Evolutionary conservation across 1,140 invertebrate species (phyloP).

Genomic region (Odontomachus brunneus): DNA sequence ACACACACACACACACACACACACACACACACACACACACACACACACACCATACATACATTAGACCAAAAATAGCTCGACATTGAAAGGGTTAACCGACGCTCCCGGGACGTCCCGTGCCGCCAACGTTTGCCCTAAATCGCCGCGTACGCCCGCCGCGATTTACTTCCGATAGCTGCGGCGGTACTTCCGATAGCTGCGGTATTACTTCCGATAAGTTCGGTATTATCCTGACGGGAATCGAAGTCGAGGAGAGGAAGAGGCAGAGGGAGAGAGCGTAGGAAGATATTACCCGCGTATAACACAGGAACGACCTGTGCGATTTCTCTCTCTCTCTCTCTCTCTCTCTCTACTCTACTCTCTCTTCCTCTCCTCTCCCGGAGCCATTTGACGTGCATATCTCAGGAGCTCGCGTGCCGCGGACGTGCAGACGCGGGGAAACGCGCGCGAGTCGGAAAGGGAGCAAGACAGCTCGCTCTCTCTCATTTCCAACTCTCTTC

Average conservation of each 20-base stretch:
- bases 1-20: too few relatives aligned
- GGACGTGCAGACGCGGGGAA: conserved; percentile 31
- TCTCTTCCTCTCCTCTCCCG: not conserved
- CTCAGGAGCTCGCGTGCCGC: conserved; percentile 57
- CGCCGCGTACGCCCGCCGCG: not conserved
- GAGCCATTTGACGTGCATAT: conserved; percentile 46
- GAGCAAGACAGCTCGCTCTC: not conserved
- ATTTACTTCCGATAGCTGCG: conserved; percentile 40
- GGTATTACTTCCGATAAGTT: conserved; percentile 47
- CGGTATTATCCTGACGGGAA: conserved; percentile 19
- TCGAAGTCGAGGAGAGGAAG: conserved; percentile 25
- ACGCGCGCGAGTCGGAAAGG: not conserved
- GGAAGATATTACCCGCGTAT: conserved; percentile 53
- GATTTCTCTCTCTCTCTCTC: conserved; percentile 10
- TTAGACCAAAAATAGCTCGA: not conserved
- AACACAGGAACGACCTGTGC: not conserved
- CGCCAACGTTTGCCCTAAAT: conserved; percentile 36
- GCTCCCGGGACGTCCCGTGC: not conserved
- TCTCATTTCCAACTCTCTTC: too few relatives aligned
- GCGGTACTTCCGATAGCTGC: conserved; percentile 38
- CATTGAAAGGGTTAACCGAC: conserved; percentile 10
- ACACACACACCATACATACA: not conserved
- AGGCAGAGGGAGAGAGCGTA: conserved; percentile 10
- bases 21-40: too few relatives aligned
- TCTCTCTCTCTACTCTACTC: not conserved